Percentiles rank a stretch among this genome's conserved stretches.
These are phyloP conservation scores for Leptinotarsa lineolata DNA, from an alignment of 1,140 invertebrate species.

Conservation along the genomic window DNA sequence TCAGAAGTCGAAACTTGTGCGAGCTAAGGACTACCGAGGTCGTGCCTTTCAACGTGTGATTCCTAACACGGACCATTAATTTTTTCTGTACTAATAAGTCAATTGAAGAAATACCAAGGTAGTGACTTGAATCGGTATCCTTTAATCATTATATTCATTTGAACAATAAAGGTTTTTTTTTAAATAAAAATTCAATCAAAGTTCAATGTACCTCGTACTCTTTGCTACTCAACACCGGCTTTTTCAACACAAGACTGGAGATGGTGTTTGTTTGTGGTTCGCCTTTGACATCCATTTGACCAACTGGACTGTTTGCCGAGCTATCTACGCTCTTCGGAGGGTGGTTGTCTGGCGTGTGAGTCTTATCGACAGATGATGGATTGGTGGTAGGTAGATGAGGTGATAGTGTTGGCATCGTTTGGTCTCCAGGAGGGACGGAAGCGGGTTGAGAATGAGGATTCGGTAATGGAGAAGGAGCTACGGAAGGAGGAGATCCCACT, in stretches of 20 bases:
- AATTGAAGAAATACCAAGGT: too few species aligned
- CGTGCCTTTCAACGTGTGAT: too few species aligned
- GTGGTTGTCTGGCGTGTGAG: conserved; percentile 58
- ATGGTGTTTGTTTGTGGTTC: conserved; percentile 27
- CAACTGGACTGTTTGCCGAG: conserved; percentile 48
- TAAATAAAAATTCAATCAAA: background rate
- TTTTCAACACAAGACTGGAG: conserved; percentile 58
- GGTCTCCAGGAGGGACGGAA: conserved; percentile 58
- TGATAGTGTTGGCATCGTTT: conserved; percentile 69
- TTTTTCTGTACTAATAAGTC: too few species aligned
- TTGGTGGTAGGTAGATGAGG: conserved; percentile 53
- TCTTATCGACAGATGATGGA: conserved; percentile 48
- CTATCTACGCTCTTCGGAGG: conserved; percentile 57
- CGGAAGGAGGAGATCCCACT: conserved; percentile 75
- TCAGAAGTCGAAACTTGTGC: too few species aligned
- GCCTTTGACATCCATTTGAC: conserved; percentile 29
- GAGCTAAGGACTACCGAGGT: too few species aligned
- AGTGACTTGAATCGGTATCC: too few species aligned
- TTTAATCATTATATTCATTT: conserved; percentile 49
- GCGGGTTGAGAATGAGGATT: conserved; percentile 76
- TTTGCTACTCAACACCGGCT: conserved; percentile 72
- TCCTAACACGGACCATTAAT: too few species aligned
- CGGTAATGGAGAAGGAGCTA: conserved; percentile 76
- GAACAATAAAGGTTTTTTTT: conserved; percentile 16
- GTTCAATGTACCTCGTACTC: conserved; percentile 63